These are phyloP conservation scores for Lutjanus erythropterus DNA, from an alignment of 2,113 vertebrate species.

Conservation along the genomic window DNA sequence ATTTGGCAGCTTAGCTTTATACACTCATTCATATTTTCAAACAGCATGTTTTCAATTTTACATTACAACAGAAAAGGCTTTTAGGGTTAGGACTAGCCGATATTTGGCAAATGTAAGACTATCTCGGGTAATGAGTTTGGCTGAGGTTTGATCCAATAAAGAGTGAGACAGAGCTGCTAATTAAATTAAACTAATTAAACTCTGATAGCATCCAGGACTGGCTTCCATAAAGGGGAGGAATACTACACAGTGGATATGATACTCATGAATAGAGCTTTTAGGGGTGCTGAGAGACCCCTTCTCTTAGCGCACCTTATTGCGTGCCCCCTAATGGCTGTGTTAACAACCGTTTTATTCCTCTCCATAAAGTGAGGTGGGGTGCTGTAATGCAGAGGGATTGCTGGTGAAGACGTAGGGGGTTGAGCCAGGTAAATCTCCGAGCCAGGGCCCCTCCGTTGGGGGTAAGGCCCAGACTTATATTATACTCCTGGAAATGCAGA, in stretches of 20 bases:
- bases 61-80: slow-evolving; percentile 5
- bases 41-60: background rate
- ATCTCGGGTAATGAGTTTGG: slow-evolving; percentile 18
- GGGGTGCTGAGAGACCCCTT: slow-evolving; percentile 26
- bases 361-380: slow-evolving; percentile 50
- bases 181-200: background rate
- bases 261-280: background rate
- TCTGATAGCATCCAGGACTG: background rate
- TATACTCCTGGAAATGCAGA: slow-evolving; percentile 60
- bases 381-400: slow-evolving; percentile 52
- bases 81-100: background rate
- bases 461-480: slow-evolving; percentile 27
- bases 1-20: background rate
- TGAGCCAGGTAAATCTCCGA: slow-evolving; percentile 64
- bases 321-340: slow-evolving; percentile 30
- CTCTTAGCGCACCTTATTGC: slow-evolving; percentile 40
- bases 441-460: slow-evolving; percentile 37
- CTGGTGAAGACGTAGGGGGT: slow-evolving; percentile 45
- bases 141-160: background rate
- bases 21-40: background rate
- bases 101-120: slow-evolving; percentile 1
- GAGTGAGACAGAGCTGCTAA: background rate
- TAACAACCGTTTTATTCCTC: slow-evolving; percentile 63
- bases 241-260: slow-evolving; percentile 2
- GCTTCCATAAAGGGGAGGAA: background rate